These are phyloP conservation scores for Erinaceus europaeus DNA, from an alignment of 2,113 vertebrate species.

Conservation along the genomic window DNA sequence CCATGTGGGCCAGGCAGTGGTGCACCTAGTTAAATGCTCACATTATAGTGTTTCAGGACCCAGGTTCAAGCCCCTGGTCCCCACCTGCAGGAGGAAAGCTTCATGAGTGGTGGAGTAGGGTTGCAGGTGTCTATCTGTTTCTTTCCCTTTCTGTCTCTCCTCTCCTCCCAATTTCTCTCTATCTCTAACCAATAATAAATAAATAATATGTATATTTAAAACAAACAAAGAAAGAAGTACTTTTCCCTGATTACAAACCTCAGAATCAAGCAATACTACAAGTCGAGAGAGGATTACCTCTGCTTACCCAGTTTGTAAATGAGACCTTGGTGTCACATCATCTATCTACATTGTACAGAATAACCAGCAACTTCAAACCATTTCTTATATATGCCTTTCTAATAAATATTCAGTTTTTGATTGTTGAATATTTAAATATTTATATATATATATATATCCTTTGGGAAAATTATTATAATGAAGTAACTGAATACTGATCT, in stretches of 20 bases:
- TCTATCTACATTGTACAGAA: neutral
- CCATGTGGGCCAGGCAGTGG: too few species aligned
- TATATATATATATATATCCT: neutral
- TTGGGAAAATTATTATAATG: too few species aligned
- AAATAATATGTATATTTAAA: too few species aligned
- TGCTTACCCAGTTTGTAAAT: neutral
- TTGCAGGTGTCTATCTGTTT: too few species aligned
- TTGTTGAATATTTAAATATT: neutral
- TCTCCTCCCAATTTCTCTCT: too few species aligned
- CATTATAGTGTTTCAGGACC: too few species aligned
- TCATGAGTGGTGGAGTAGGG: too few species aligned
- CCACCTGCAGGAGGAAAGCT: too few species aligned
- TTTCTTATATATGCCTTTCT: neutral
- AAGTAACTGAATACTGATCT: constrained; percentile 17
- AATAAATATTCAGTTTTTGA: constrained; percentile 30
- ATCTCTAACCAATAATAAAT: too few species aligned
- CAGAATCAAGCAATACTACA: neutral
- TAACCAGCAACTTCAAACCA: neutral
- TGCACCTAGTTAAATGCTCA: too few species aligned
- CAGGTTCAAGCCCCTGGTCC: too few species aligned
- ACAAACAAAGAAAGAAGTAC: neutral
- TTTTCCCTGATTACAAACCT: neutral
- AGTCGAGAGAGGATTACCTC: neutral
- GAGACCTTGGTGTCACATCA: neutral
- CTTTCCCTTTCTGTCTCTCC: too few species aligned